phyloP scores from a whole-genome alignment of 2,888 invertebrate genomes.

The Acrobeloides nanus region DNA sequence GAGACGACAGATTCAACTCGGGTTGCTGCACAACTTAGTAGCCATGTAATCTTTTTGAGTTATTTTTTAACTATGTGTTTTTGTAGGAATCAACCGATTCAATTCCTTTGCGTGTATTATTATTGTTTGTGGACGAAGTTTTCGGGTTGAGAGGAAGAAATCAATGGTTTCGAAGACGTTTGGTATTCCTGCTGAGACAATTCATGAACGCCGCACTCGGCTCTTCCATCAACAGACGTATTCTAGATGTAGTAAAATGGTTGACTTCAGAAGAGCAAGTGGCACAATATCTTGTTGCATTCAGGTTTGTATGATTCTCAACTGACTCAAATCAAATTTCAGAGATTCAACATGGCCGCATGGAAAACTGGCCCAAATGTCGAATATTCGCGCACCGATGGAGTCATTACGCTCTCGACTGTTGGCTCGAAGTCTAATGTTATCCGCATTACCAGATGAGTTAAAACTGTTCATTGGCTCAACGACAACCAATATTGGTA shows the following conservation, averaged over 20 bases:
- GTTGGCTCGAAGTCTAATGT: conserved; percentile 75
- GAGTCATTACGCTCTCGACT: conserved; percentile 72
- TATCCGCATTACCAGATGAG: conserved; percentile 80
- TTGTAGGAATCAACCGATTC: conserved; percentile 60
- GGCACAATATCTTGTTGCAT: conserved; percentile 74
- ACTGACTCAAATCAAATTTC: conserved; percentile 23
- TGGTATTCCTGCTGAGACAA: conserved; percentile 68
- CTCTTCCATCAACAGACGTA: conserved; percentile 74
- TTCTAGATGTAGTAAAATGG: conserved; percentile 76
- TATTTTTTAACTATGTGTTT: too few species aligned
- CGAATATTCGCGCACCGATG: conserved; percentile 58
- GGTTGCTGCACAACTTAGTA: conserved; percentile 6
- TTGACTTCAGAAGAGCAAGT: conserved; percentile 80
- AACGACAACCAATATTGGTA: conserved; percentile 37
- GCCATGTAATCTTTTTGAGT: too few species aligned
- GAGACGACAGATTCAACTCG: conserved; percentile 7
- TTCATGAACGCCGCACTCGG: conserved; percentile 74
- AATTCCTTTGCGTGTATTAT: conserved; percentile 72
- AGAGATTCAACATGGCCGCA: conserved; percentile 63
- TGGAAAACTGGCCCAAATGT: conserved; percentile 60
- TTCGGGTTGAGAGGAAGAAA: conserved; percentile 74
- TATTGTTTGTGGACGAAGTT: conserved; percentile 74
- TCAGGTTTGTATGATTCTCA: conserved; percentile 67
- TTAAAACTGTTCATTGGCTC: conserved; percentile 79
- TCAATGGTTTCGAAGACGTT: conserved; percentile 72